phyloP scores from a whole-genome alignment of 2,113 vertebrate genomes.

The Hypanus sabinus region DNA sequence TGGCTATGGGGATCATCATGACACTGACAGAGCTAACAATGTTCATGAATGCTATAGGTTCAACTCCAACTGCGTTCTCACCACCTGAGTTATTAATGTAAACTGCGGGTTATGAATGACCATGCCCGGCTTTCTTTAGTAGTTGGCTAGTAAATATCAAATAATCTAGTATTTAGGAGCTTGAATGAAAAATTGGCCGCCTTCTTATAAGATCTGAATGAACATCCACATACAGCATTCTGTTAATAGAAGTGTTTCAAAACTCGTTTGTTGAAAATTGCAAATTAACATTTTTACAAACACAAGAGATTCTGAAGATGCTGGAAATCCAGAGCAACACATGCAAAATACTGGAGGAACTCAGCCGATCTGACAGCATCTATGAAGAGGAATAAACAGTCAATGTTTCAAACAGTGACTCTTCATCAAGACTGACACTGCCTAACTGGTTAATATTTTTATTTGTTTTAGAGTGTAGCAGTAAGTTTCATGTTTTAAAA shows the following conservation, averaged over 20 bases:
- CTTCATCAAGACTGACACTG: too few species aligned
- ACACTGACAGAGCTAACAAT: neutral
- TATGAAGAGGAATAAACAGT: too few species aligned
- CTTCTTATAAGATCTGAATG: neutral
- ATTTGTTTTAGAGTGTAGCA: too few species aligned
- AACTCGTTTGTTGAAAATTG: neutral
- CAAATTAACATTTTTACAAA: too few species aligned
- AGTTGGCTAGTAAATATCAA: too few species aligned
- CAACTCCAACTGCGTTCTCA: neutral
- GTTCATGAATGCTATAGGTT: neutral
- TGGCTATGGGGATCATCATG: neutral
- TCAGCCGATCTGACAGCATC: too few species aligned
- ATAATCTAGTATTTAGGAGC: neutral
- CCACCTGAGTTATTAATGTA: neutral
- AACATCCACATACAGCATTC: neutral
- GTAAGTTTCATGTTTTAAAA: too few species aligned
- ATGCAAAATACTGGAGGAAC: too few species aligned
- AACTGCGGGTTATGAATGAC: neutral
- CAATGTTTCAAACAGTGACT: too few species aligned
- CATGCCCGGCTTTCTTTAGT: neutral
- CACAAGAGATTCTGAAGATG: too few species aligned
- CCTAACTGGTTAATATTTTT: too few species aligned
- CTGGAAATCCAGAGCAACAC: too few species aligned
- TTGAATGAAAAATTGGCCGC: neutral
- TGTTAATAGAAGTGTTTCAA: neutral